phyloP scores from a whole-genome alignment of 1,140 invertebrate genomes.

The Akabosia matsudoensis region DNA sequence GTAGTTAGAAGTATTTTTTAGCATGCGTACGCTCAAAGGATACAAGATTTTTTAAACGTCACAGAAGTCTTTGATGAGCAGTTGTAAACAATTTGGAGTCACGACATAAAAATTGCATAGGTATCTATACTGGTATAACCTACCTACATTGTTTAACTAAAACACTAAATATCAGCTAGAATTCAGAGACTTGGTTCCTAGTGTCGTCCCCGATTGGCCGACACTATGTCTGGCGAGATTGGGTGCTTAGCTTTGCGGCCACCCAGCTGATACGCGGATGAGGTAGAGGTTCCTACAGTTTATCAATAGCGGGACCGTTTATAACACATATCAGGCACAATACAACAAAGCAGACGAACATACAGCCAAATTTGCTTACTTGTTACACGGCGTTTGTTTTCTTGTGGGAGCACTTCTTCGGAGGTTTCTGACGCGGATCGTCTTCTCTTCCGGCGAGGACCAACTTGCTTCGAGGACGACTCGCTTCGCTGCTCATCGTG shows the following conservation, averaged over 20 bases:
- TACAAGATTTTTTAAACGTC: neutral
- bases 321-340: neutral
- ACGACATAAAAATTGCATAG: too few relatives aligned
- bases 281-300: neutral
- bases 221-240: neutral
- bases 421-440: slow-evolving; percentile 1
- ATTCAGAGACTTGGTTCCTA: neutral
- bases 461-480: neutral
- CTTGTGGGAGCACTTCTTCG: neutral
- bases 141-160: too few relatives aligned
- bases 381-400: neutral
- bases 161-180: too few relatives aligned
- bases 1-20: too few relatives aligned
- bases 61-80: slow-evolving; percentile 6
- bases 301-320: neutral
- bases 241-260: neutral
- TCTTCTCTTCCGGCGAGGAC: neutral
- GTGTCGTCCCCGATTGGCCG: neutral
- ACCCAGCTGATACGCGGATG: neutral
- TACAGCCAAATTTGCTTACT: neutral
- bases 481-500: neutral
- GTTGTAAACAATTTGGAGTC: too few relatives aligned
- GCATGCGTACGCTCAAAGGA: neutral
- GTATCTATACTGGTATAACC: too few relatives aligned
- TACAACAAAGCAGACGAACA: neutral